phyloP scores from a whole-genome alignment of 2,888 invertebrate genomes.

The Drosophila koepferae region DNA sequence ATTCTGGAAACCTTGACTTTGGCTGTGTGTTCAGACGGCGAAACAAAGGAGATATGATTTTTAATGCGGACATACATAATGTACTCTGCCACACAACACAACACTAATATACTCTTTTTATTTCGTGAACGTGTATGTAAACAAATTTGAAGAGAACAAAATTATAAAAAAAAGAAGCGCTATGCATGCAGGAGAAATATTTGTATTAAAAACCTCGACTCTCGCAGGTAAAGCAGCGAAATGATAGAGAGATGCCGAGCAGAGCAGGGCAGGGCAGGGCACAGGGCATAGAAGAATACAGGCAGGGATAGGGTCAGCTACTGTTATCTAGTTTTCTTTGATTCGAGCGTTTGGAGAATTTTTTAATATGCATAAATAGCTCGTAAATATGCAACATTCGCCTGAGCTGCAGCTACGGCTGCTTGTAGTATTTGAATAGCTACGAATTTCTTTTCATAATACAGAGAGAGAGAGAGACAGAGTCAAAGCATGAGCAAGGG shows the following conservation, averaged over 20 bases:
- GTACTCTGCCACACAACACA: background rate
- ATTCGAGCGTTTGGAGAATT: constrained; percentile 65
- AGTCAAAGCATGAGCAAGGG: background rate
- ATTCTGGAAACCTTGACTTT: background rate
- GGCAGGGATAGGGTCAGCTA: constrained; percentile 52
- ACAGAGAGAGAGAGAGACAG: background rate
- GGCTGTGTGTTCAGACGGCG: too few species aligned
- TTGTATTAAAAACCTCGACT: constrained; percentile 35
- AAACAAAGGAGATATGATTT: background rate
- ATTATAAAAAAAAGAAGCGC: constrained; percentile 8
- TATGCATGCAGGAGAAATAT: constrained; percentile 39
- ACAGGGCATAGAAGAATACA: background rate
- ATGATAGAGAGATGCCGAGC: background rate
- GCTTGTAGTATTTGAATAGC: constrained; percentile 47
- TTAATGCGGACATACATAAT: background rate
- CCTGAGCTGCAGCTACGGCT: constrained; percentile 31
- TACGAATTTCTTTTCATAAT: constrained; percentile 35
- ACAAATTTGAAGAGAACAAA: background rate
- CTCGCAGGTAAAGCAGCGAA: constrained; percentile 35
- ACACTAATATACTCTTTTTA: background rate
- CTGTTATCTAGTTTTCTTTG: constrained; percentile 75
- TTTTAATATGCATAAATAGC: constrained; percentile 82
- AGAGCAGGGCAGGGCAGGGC: background rate
- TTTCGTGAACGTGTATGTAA: background rate
- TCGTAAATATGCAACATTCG: constrained; percentile 77